Conservation (phyloP, 1,140 invertebrate species). For the Drosophila albomicans region DNA sequence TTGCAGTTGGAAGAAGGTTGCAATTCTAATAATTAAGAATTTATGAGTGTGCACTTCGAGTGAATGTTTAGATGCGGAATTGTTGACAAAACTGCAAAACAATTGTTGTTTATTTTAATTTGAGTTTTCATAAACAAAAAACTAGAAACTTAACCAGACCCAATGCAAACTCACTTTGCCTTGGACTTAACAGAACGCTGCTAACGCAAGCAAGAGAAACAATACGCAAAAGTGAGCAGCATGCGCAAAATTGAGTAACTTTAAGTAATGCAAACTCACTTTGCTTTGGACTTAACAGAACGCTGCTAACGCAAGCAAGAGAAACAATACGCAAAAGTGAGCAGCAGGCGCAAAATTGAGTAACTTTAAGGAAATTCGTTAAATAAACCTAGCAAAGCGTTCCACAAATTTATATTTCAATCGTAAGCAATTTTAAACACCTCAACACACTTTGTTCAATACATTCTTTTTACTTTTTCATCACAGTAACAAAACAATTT, state of each 20-base stretch:
- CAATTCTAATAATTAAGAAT: neutral
- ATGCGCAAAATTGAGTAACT: neutral
- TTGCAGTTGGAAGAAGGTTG: neutral
- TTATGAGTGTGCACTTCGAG: neutral
- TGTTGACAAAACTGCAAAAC: neutral
- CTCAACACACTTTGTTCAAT: too few species aligned
- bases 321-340: neutral
- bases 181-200: neutral
- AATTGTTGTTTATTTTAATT: neutral
- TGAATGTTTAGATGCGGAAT: neutral
- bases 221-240: neutral
- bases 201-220: neutral
- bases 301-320: neutral
- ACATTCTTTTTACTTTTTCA: too few species aligned
- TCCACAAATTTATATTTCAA: too few species aligned
- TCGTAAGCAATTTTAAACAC: too few species aligned
- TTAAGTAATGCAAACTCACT: neutral
- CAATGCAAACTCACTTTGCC: neutral
- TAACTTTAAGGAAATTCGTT: too few species aligned
- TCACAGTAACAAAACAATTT: too few species aligned
- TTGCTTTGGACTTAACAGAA: neutral
- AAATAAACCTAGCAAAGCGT: too few species aligned
- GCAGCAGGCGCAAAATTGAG: neutral
- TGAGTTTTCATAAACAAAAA: neutral
- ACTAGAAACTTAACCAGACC: neutral